Base-by-base conservation (phyloP, 2,797 vertebrate genomes). In the Neomorphus geoffroyi region DNA sequence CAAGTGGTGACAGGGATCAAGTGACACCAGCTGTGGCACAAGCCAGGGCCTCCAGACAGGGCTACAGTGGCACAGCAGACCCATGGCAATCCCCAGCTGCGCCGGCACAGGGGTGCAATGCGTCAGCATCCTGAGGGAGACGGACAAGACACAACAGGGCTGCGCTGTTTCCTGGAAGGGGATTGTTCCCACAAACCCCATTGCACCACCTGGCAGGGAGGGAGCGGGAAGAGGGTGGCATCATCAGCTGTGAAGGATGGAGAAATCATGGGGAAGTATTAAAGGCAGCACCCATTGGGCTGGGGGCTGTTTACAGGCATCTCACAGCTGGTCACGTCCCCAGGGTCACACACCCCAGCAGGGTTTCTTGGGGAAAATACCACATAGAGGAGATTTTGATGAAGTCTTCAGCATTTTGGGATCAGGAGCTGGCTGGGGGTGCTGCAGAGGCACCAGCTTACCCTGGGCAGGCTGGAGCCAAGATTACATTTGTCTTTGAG, bases 101-200 rank as follows among this genome's bases (percentile, higher is more conserved):
- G 70, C 60, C 2, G 1, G 11, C 0, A 2, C 11, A 28, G 46
- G 10, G 8, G 7, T 5, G 11, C 1, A 5, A 81, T 57, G n/a
- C 16, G 10, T 48, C 1, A 0, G 32, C 1, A 0, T 60, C 39
- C 70, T 5, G 13, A 13, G 19, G 32, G 11, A 33, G 18, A 57
- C n/a, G n/a, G 9, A 32, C 10, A 13, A 13, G 26, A 28, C 11
- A 9, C 15, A 46, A 7, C 53, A 3, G n/a, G 5, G 41, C 33
- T 37, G 48, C 1, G 3, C 64, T 32, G 60, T 4, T 54, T 64
- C 60, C 57, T 9, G 0, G 28, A 66, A 7, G 41, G 61, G 21
- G 37, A 2, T 23, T 32, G 48, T 26, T 86, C 12, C 84, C 10
- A 2, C 65, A 58, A 26, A 80, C 14, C 14, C 57, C 32, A 10